phyloP scores from a whole-genome alignment of 2,797 vertebrate species.

The Microcaecilia unicolor region DNA sequence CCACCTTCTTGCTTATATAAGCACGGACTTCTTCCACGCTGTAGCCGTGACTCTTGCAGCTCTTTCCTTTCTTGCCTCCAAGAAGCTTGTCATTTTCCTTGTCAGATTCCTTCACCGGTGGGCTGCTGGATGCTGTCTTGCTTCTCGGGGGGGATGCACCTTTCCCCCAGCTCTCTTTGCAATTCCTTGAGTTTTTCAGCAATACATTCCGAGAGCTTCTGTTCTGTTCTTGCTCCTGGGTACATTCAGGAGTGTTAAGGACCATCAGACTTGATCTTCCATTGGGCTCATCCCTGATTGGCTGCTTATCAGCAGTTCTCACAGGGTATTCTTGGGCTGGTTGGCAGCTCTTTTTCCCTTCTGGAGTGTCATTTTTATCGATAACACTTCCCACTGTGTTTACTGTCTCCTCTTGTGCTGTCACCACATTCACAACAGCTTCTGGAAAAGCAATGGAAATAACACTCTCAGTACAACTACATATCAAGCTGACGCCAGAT shows the following conservation, averaged over 20 bases:
- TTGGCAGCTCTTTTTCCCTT: rapidly evolving
- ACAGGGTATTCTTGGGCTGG: rapidly evolving
- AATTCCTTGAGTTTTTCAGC: rapidly evolving
- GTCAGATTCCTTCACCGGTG: not conserved
- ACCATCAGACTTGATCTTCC: no score
- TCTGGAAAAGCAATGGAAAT: constrained; percentile 15
- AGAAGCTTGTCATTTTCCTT: constrained; percentile 8
- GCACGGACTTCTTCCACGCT: constrained; percentile 28
- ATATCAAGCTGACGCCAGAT: no score
- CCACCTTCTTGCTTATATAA: constrained; percentile 34
- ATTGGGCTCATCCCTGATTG: no score
- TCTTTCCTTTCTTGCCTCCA: not conserved
- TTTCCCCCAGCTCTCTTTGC: not conserved
- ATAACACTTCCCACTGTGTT: not conserved
- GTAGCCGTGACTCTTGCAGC: constrained; percentile 4
- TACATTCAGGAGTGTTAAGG: no score
- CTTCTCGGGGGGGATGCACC: not conserved
- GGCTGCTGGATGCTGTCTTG: not conserved
- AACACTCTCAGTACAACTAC: no score
- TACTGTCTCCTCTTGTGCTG: rapidly evolving
- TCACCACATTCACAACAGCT: rapidly evolving
- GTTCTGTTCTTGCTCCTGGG: no score
- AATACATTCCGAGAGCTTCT: not conserved
- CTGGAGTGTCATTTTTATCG: rapidly evolving
- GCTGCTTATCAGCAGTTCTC: not conserved